Evolutionary conservation across 2,888 invertebrate species (phyloP).

Genomic region (Drosophila kokeensis): DNA sequence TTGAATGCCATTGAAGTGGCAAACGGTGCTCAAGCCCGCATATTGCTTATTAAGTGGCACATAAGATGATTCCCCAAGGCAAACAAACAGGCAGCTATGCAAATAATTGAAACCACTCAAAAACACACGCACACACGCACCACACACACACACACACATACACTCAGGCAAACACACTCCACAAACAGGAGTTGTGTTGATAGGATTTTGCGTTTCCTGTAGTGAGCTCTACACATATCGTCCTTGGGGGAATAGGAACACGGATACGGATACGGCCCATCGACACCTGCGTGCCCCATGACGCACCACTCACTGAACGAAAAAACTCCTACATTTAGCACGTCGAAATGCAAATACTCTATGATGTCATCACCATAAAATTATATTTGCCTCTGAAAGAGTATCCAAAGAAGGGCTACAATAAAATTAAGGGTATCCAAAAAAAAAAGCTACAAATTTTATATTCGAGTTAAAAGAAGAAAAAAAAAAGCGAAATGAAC

Average conservation of each 20-base stretch:
- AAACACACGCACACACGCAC: constrained; percentile 14
- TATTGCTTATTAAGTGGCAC: constrained; percentile 79
- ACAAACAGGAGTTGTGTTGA: constrained; percentile 37
- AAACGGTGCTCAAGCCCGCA: constrained; percentile 40
- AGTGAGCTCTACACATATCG: constrained; percentile 32
- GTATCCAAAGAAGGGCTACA: constrained; percentile 17
- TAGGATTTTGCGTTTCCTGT: constrained; percentile 65
- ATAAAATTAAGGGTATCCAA: constrained; percentile 3
- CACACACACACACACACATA: not conserved
- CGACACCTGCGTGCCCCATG: constrained; percentile 59
- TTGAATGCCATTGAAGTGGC: constrained; percentile 47
- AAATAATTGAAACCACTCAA: constrained; percentile 75
- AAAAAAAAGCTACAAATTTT: constrained; percentile 36
- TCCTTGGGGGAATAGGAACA: constrained; percentile 12
- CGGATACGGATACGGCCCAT: constrained; percentile 48
- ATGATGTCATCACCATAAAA: not conserved
- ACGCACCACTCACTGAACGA: constrained; percentile 38
- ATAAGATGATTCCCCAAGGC: constrained; percentile 49
- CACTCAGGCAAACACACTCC: constrained; percentile 1
- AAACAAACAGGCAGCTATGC: constrained; percentile 54
- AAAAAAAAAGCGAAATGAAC: constrained; percentile 9
- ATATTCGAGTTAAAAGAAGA: not conserved
- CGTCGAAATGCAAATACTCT: not conserved
- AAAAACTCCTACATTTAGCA: too few relatives aligned
- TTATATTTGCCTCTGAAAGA: not conserved